Base-by-base conservation (phyloP, 2,888 invertebrate species). In the Catonia carolina region DNA sequence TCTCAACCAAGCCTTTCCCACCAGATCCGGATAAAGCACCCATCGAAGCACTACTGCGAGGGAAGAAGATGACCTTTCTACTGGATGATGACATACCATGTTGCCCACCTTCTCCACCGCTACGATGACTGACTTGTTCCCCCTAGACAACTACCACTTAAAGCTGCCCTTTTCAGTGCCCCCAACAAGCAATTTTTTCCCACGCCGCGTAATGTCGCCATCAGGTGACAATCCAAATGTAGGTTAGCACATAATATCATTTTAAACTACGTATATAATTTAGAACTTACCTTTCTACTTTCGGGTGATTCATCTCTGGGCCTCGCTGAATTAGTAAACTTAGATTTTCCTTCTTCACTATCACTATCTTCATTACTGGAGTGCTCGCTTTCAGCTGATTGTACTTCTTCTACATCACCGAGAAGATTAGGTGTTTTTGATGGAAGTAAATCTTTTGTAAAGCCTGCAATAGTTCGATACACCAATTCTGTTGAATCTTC, bases 381-480 rank as follows among this genome's bases (percentile, higher is more conserved):
- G 1, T 33, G 62, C 1, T 62, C 63, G 18, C 62, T 54, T 0
- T 58, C 58, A 0, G 70, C 68, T 8, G 72, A 66, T 31, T 69
- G 66, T 64, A 63, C 60, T 14, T 61, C 63, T 14, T 56, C 57
- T 15, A 56, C 60, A 23, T 61, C 55, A 15, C 62, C 62, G 20
- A 86, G 71, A 60, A 86, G 79, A 41, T 83, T 81, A 0, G 89
- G 88, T 58, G 74, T 77, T 56, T 79, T 73, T 14, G 79, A 77
- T 22, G 89, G 87, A 15, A 86, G 84, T 15, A 94, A 72, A 68
- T 90, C 86, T 42, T 84, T 77, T 70, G 86, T 89, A 57, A 95
- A 77, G 0, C 93, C 95, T 14, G 89, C 83, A 50, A 97, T 78
- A 60, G 89, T 93, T 67, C 89, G 88, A 71, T 95, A 96, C 49